These are phyloP conservation scores for Apocrypta bakeri DNA, from an alignment of 1,140 invertebrate genomes.

Conservation along the genomic window DNA sequence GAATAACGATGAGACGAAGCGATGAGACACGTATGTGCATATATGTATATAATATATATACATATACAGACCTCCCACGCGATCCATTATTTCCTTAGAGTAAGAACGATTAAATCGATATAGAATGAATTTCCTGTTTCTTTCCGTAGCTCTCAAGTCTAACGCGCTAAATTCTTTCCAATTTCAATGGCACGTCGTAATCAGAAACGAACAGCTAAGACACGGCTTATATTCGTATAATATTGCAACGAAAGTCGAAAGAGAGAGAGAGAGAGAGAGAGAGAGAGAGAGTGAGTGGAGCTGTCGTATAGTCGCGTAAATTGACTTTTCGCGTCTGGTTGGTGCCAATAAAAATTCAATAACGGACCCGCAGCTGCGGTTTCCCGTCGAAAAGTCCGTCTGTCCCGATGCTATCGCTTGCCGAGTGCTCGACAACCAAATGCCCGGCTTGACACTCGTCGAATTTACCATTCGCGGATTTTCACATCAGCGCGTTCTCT, in stretches of 20 bases:
- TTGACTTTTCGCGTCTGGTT: constrained; percentile 61
- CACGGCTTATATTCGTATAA: background rate
- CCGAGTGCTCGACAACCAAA: constrained; percentile 16
- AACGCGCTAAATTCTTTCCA: background rate
- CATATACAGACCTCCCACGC: too few species aligned
- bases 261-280: constrained; percentile 40
- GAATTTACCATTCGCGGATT: constrained; percentile 36
- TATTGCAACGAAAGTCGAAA: background rate
- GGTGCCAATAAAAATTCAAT: constrained; percentile 71
- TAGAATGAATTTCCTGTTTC: background rate
- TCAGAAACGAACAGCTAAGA: background rate
- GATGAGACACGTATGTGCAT: background rate
- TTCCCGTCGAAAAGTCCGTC: constrained; percentile 40
- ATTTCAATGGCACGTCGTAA: background rate
- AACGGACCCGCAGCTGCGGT: constrained; percentile 52
- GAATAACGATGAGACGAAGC: background rate
- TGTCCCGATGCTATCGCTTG: constrained; percentile 54
- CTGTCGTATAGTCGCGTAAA: constrained; percentile 58
- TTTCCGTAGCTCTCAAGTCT: constrained; percentile 13
- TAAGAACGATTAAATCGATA: too few species aligned
- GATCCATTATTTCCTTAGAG: background rate
- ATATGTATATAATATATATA: too few species aligned
- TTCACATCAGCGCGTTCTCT: constrained; percentile 31
- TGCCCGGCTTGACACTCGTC: constrained; percentile 32
- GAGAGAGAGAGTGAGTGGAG: constrained; percentile 36